Base-by-base conservation (phyloP, 2,113 vertebrate genomes). In the Rissa tridactyla region DNA sequence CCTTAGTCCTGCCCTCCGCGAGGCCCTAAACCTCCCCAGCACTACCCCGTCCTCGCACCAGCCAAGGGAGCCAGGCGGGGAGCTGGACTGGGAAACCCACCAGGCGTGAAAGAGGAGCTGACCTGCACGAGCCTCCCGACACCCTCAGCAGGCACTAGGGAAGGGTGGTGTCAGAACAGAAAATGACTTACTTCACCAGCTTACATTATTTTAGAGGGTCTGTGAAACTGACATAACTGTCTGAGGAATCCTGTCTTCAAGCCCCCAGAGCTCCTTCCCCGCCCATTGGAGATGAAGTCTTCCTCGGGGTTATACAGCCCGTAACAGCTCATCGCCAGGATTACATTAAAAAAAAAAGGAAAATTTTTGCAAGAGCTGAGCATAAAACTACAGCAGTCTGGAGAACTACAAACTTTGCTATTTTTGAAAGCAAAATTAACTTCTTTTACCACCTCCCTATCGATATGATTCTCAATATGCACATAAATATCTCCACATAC, bases 121-220 rank as follows among this genome's bases (percentile, higher is more conserved):
- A 34, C 3, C 6, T 1, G 27, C 12, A 6, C 0, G 0, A 90
- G 47, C 58, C 42, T 55, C 66, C 77, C 0, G 0, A 10, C 4
- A 46, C 7, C 81, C 55, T 46, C 94, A 19, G 14, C 49, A 62
- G 71, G 34, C 55, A 36, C 27, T 0, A 15, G 30, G 58, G 29
- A 60, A 68, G 15, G 38, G 25, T 11, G 7, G 62, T 55, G 34
- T 21, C 76, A 40, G 47, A 82, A 52, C 49, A 89, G 20, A 94
- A 77, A 49, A 73, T 49, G 0, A 79, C 71, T 92, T 25, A 30
- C 55, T 90, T 69, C 62, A 29, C 30, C 75, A 64, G 8, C 32
- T 82, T 55, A 80, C 1, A 0, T 26, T 88, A 47, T 86, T 73
- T 94, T 61, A 85, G 40, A 42, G 15, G 25, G 18, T 42, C 66